Evolutionary conservation across 2,888 invertebrate species (phyloP), one percentile per base, ranked within the genome.

Genomic region (Trimorus sp.): DNA sequence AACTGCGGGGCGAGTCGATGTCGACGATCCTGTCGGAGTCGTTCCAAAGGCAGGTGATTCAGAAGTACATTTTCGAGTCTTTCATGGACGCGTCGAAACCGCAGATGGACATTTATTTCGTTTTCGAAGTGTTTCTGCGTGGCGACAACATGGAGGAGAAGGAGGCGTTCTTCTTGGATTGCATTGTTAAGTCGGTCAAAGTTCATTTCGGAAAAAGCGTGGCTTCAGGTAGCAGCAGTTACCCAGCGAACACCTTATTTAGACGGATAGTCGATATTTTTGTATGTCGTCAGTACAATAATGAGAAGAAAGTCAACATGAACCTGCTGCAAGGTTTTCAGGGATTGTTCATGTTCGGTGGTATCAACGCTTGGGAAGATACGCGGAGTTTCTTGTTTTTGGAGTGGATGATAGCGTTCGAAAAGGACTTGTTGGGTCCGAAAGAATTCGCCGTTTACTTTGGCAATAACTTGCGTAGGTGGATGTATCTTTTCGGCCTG

Each of bases 11-110:
- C 14, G n/a, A n/a, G 14, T 53, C 1, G 36, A 26, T 12, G 26
- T 26, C 26, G 26, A 51, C 36, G 40, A 8, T 63, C 14, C 15
- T 89, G n/a, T 74, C 86, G 5, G 87, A 87, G 5, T 85, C 87
- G 14, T 85, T 87, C 42, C 86, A 84, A 40, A 71, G 84, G 12
- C 45, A 82, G 4, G 56, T 89, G 8, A 16, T 89, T 0, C 53
- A 58, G 8, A 84, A 83, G 48, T 88, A 87, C 68, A 76, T 89
- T 16, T 75, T 78, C 54, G 71, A 66, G 0, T n/a, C 40, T 0
- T 7, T 7, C 15, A n/a, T 66, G 15, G 40, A 51, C 7, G 6
- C 4, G 0, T 8, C 11, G 16, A 16, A 45, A 15, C 15, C 53
- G 5, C 0, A 1, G 8, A 15, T 66, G 6, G 0, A 7, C 0